Base-by-base conservation (phyloP, 2,113 vertebrate species). In the Cairina moschata region DNA sequence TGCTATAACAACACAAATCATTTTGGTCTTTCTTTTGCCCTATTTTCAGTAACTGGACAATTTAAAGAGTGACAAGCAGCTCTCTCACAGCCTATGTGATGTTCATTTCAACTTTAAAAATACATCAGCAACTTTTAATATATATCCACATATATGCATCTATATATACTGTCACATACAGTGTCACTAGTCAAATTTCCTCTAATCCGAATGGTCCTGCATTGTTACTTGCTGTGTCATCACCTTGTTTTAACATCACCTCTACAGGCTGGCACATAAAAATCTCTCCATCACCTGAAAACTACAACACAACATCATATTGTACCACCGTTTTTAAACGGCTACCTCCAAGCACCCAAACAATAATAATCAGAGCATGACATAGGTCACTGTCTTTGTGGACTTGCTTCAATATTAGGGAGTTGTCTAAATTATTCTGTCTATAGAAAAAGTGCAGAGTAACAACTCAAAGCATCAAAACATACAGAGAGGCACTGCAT, bases 401-500 rank as follows among this genome's bases (percentile, higher is more conserved):
- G 48, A 40, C 18, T 13, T 76, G 28, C 72, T 60, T 90, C 60
- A 40, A 31, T 23, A 40, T 14, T 83, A 58, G 26, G 80, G 16
- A 54, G 25, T 2, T 56, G 8, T 31, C 31, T 60, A 76, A 55
- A 25, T 54, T 54, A 66, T 31, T 81, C 28, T 62, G 8, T 28
- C 11, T 22, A 2, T 2, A 73, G 42, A 29, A 86, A 85, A 79
- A 4, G 8, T 5, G 26, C 62, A 50, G 1, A 60, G 38, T 42
- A 90, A 26, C 23, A 79, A 59, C 32, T 77, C 36, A 83, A 79
- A 73, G 36, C 76, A 48, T 26, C 23, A 65, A 73, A 92, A 60
- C 32, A 26, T 13, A 69, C 0, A 48, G 4, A 13, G 48, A 80
- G 29, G 18, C 17, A 60, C 2, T 3, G 0, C 25, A 73, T 72